Evolutionary conservation across 1,140 invertebrate genomes (phyloP).

Genomic region (Thaumetopoea pityocampa): DNA sequence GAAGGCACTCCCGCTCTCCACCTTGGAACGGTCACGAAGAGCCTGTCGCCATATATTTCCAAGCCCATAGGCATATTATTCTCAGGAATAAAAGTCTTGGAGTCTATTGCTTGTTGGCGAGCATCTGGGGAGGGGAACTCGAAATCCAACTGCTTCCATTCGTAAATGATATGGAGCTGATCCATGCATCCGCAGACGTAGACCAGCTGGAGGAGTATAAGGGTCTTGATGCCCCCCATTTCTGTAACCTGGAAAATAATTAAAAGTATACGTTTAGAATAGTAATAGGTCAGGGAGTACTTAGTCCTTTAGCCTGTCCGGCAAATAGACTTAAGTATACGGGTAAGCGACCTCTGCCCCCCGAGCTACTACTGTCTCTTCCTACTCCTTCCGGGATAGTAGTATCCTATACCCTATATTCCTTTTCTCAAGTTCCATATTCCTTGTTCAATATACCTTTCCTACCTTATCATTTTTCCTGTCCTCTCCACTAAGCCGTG

Average conservation of each 20-base stretch:
- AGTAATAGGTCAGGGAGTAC: too few relatives aligned
- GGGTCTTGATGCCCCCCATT: slow-evolving; percentile 49
- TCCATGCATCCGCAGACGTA: slow-evolving; percentile 73
- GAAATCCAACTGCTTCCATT: slow-evolving; percentile 85
- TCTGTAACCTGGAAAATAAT: slow-evolving; percentile 45
- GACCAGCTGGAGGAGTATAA: slow-evolving; percentile 46
- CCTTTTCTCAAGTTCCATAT: too few relatives aligned
- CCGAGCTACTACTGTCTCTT: too few relatives aligned
- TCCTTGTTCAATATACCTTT: too few relatives aligned
- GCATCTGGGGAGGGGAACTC: slow-evolving; percentile 76
- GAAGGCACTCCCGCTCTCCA: slow-evolving; percentile 85
- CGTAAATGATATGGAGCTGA: slow-evolving; percentile 80
- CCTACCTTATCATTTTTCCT: too few relatives aligned
- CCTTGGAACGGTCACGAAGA: slow-evolving; percentile 84
- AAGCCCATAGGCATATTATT: slow-evolving; percentile 84
- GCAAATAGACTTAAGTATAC: too few relatives aligned
- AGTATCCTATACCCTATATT: too few relatives aligned
- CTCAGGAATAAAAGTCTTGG: slow-evolving; percentile 77
- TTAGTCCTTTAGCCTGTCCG: too few relatives aligned
- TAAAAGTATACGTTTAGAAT: too few relatives aligned
- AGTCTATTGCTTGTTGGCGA: slow-evolving; percentile 75
- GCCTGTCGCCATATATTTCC: slow-evolving; percentile 79
- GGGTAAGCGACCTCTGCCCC: too few relatives aligned
- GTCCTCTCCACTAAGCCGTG: too few relatives aligned
- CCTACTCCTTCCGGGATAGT: too few relatives aligned